Percentiles rank a stretch among this genome's conserved stretches.
These are phyloP conservation scores for Furcifer pardalis DNA, from an alignment of 2,797 vertebrate genomes.

Conservation along the genomic window DNA sequence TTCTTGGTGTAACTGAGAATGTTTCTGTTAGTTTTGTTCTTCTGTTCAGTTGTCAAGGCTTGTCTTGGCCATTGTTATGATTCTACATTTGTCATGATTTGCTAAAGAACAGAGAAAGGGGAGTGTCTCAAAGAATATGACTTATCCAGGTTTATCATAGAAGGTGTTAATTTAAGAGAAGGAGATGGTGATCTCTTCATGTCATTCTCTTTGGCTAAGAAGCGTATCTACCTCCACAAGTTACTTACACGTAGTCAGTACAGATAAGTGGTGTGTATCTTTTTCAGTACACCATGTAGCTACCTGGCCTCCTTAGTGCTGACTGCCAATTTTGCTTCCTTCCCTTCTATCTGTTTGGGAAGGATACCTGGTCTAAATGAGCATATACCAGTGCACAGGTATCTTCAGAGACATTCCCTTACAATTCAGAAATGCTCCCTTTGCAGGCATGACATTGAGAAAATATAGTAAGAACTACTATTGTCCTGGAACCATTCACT, in stretches of 20 bases:
- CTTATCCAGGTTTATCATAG: background rate
- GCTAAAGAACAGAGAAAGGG: conserved; percentile 16
- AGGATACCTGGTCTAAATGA: background rate
- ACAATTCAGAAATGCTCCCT: no score
- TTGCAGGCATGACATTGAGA: background rate
- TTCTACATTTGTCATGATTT: background rate
- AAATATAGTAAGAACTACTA: background rate
- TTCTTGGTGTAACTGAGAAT: conserved; percentile 26
- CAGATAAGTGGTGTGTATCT: background rate
- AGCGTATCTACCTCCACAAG: background rate
- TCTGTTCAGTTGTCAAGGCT: conserved; percentile 14
- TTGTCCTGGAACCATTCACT: background rate
- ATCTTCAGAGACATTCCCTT: no score
- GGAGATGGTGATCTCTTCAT: background rate
- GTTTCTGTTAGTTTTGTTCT: background rate
- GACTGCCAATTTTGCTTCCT: background rate
- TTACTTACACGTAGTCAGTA: background rate
- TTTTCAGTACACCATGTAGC: background rate
- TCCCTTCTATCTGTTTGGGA: background rate
- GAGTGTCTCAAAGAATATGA: no score
- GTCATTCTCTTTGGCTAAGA: background rate
- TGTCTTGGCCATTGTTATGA: background rate
- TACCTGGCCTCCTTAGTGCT: background rate
- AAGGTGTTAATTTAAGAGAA: no score
- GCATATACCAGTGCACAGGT: background rate